Conservation (phyloP, 1,140 invertebrate genomes). For the Bicyclus anynana region DNA sequence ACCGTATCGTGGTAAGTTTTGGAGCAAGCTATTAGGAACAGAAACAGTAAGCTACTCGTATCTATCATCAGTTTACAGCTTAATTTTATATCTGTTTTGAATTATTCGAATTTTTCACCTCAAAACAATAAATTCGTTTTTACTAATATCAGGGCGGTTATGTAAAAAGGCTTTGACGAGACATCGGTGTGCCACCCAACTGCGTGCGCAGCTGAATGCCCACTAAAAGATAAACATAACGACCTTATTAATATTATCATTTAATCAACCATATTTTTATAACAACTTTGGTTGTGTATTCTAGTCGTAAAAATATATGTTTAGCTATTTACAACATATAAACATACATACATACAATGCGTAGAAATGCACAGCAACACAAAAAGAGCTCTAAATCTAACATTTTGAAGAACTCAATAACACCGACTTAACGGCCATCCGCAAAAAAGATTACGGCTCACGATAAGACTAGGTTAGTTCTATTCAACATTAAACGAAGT, state of each 20-base stretch:
- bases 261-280: constrained; percentile 75
- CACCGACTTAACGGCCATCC: constrained; percentile 65
- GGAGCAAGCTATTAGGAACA: constrained; percentile 67
- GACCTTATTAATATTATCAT: constrained; percentile 70
- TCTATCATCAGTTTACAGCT: constrained; percentile 33
- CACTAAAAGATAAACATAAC: constrained; percentile 72
- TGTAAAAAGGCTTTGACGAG: constrained; percentile 56
- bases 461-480: constrained; percentile 56
- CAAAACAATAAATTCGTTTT: constrained; percentile 70
- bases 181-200: constrained; percentile 54
- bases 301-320: constrained; percentile 77
- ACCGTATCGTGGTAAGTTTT: constrained; percentile 40
- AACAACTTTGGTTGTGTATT: constrained; percentile 77
- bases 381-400: constrained; percentile 68
- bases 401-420: constrained; percentile 69
- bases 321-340: constrained; percentile 75
- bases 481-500: constrained; percentile 39
- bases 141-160: constrained; percentile 68
- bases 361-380: constrained; percentile 73
- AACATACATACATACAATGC: constrained; percentile 74
- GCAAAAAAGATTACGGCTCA: constrained; percentile 54
- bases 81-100: constrained; percentile 30
- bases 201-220: constrained; percentile 45
- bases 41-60: constrained; percentile 48
- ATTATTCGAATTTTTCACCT: constrained; percentile 44